A percentile compares a stretch with the other conserved stretches of the same genome.
Evolutionary conservation across 2,113 vertebrate genomes (phyloP).

Genomic region (Anas platyrhynchos): DNA sequence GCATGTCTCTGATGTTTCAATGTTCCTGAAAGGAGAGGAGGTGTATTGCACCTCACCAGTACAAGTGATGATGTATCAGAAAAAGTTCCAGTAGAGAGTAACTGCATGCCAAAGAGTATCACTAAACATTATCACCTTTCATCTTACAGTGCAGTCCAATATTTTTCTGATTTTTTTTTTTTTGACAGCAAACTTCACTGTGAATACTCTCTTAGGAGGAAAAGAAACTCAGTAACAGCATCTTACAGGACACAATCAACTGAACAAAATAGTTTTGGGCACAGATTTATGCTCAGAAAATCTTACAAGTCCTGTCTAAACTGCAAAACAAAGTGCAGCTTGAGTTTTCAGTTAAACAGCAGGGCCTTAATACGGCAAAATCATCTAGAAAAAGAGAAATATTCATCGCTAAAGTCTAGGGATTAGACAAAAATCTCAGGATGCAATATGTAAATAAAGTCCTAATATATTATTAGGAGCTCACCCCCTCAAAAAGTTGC

Average conservation of each 20-base stretch:
- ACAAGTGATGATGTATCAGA: neutral
- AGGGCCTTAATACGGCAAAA: neutral
- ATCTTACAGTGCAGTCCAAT: neutral
- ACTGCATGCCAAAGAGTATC: neutral
- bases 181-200: neutral
- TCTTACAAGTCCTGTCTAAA: neutral
- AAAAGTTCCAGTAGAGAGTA: neutral
- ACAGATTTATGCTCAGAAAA: neutral
- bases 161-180: neutral
- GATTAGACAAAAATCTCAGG: neutral
- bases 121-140: conserved; percentile 10
- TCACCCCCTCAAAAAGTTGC: neutral
- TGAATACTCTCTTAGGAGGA: neutral
- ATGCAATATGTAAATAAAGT: neutral
- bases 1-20: neutral
- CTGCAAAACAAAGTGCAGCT: neutral
- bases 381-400: neutral
- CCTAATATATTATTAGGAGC: neutral
- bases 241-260: neutral
- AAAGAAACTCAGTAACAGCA: neutral
- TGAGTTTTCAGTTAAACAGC: neutral
- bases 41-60: neutral
- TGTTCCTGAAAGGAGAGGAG: neutral
- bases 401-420: neutral
- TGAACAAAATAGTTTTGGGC: neutral